Evolutionary conservation across 1,140 invertebrate species (phyloP), one percentile per base, ranked within the genome.

Genomic region (Drosophila kikkawai): DNA sequence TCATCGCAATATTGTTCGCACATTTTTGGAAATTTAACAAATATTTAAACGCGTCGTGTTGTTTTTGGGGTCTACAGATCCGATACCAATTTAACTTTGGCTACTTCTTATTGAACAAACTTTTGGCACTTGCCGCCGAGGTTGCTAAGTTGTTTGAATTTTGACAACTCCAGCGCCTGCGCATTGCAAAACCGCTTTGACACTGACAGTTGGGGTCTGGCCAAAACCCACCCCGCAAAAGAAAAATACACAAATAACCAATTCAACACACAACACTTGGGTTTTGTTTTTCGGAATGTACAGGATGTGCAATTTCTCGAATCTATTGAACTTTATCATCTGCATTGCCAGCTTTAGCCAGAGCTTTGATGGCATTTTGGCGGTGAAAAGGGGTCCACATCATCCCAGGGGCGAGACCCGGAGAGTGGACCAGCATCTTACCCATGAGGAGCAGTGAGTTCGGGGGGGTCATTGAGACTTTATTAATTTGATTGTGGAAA

Each of bases 361-460:
- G 73, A 81, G 61, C 1, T 79, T 92, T 5, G 91, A 90, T 36
- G 71, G 56, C n/a, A 57, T 67, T 4, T 17, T 79, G 75, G 84
- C 87, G 2, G 42, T 79, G 1, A 92, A 92, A 47, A 92, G 95
- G 74, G 96, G 96, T 36, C 96, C 96, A 1, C 96, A 96, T 93
- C 96, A 96, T 93, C 96, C 96, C 5, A 93, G 93, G 57, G 94
- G 95, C 39, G 93, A 94, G 48, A 92, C 91, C 94, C 58, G 95
- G 93, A 80, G 77, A 19, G 94, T 96, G 64, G 95, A 96, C 79
- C 93, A 94, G n/a, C 91, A 95, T 80, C 86, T 96, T 11, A 93
- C 96, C 59, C 95, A 96, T 45, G 96, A 96, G 84, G 93, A 94
- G 56, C 94, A 95, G 94, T 96, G 93, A 93, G 93, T 57, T n/a